Evolutionary conservation across 30 jellyfish, hydroid and myxozoan genomes (phyloP).

Genomic region (Chrysaora quinquecirrha): DNA sequence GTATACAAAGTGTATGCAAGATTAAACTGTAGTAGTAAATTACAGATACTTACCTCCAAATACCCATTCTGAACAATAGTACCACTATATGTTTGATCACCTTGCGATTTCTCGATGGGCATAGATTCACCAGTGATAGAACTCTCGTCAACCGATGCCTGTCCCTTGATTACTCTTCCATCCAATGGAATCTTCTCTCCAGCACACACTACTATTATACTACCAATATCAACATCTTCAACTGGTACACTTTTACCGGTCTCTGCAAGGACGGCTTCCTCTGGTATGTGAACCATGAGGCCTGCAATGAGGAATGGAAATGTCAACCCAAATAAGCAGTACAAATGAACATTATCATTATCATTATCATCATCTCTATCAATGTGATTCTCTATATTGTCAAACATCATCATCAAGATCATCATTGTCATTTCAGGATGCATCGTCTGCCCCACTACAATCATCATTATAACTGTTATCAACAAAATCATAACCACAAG

Average conservation of each 20-base stretch:
- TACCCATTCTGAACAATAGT: slow-evolving; percentile 82
- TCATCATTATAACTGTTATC: too few relatives aligned
- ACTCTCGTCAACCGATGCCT: slow-evolving; percentile 92
- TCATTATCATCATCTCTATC: too few relatives aligned
- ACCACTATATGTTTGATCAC: slow-evolving; percentile 67
- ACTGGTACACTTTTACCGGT: slow-evolving; percentile 68
- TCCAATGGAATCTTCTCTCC: slow-evolving; percentile 90
- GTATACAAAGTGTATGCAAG: too few relatives aligned
- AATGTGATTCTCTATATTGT: too few relatives aligned
- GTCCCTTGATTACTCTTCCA: slow-evolving; percentile 80
- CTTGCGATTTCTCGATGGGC: slow-evolving; percentile 73
- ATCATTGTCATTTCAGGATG: too few relatives aligned
- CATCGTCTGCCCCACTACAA: too few relatives aligned
- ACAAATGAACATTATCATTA: too few relatives aligned
- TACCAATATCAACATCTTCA: slow-evolving; percentile 78
- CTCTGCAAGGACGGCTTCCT: slow-evolving; percentile 77
- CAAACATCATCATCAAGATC: too few relatives aligned
- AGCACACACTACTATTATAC: slow-evolving; percentile 71
- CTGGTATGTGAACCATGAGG: slow-evolving; percentile 69
- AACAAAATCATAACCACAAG: too few relatives aligned
- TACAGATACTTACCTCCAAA: slow-evolving; percentile 79
- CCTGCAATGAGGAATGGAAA: slow-evolving; percentile 41
- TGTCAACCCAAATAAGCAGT: too few relatives aligned
- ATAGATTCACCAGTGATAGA: slow-evolving; percentile 87
- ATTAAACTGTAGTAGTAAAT: too few relatives aligned